Base-by-base conservation (phyloP, 2,797 vertebrate genomes). In the Phalanger gymnotis region DNA sequence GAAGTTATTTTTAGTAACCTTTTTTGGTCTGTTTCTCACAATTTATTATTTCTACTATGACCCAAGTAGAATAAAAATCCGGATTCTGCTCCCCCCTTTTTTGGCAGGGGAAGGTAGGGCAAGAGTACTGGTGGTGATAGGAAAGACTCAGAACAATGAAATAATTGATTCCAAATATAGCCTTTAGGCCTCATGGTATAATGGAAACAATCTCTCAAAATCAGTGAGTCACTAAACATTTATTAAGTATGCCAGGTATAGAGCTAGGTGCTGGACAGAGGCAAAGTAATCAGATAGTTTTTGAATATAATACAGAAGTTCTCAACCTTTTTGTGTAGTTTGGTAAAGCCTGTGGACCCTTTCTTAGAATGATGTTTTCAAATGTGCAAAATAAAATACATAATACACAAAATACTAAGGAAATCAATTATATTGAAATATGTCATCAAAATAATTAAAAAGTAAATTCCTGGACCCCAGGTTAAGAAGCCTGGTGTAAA, bases 221-320 rank as follows among this genome's bases (percentile, higher is more conserved):
- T 87, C 40, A 73, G 34, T 81, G 66, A 81, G 66, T 81, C n/a
- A 81, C 66, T 87, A 87, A 87, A 87, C 40, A 27, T 87, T 87
- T 87, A 51, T 87, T 87, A 87, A 47, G 25, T 22, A 47, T 87
- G 9, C 73, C 40, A 87, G 25, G 25, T 47, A 87, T 22, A 51
- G 9, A 2, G 2, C 73, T 47, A 87, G 22, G 22, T 87, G 40
- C 40, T 87, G 25, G 81, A 51, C 91, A 94, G 94, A 96, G 87
- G 34, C 28, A 92, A 66, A 16, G 14, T 95, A 34, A 73, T 94
- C 87, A 94, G 30, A 47, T 90, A 55, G 30, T 27, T 54, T 95
- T 94, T 51, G 34, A 90, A 90, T 95, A 25, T 31, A 53, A 57
- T 53, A 73, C 92, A 96, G 56, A 93, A 9, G 40, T 87, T 27